Base-by-base conservation (phyloP, 92 coral and sea anemone species). In the Phenganax subtilis region DNA sequence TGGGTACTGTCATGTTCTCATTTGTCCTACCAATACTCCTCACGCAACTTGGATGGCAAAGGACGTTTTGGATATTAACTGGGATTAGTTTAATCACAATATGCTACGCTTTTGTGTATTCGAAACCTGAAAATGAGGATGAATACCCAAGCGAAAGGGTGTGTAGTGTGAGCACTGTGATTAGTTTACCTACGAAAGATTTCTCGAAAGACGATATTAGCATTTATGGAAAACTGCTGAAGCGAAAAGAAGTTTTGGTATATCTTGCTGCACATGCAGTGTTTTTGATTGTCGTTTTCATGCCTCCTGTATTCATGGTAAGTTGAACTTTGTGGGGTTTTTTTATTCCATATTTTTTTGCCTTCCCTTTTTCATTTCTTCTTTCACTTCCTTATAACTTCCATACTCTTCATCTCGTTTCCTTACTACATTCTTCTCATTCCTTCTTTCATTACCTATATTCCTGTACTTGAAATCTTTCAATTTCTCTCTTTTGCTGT, bases 301-400 rank as follows among this genome's bases (percentile, higher is more conserved):
- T 81, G 72, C 84, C 87, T 37, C 91, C 86, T 25, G 73, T 82
- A 2, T 87, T 77, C 52, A 63, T 87, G 87, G 90, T 87, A 56
- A 37, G 88, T 85, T 65, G 3, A 20, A 15, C 28, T 28, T 59
- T 12, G 16, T 59, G 47, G 5, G 47, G 5, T 2, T 37, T 37
- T 37, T 37, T 37, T 16, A 10, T 25, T 11, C 31, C 12, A 54
- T 17, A 20, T 12, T 71, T 8, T 30, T 72, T 12, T 12, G 4
- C 27, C 27, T 57, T 70, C 47, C 65, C 65, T 59, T 1, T 59
- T 20, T 20, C 25, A 12, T 59, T 20, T 7, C 25, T 59, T 14
- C 25, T 1, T 59, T 59, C 7, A 14, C 65, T 59, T 59, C 25
- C 65, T 20, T 12, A 12, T 59, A 20, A 14, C 25, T 59, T 59